Evolutionary conservation across 2,888 invertebrate species (phyloP), one percentile per base, ranked within the genome.

Genomic region (Branchipolynoe longqiensis): DNA sequence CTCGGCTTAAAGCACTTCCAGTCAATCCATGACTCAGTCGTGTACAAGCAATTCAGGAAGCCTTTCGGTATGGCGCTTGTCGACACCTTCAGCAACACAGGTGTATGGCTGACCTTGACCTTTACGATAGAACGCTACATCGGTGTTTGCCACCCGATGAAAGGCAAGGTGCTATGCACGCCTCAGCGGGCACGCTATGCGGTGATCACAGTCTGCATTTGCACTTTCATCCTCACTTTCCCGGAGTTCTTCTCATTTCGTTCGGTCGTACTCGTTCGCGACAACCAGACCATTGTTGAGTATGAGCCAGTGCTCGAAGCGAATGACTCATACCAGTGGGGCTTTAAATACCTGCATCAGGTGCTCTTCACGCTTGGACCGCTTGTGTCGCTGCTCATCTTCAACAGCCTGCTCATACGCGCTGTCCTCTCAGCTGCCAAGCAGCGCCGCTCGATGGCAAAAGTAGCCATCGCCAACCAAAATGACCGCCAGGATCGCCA

Each of bases 51-150:
- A 4, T 74, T 85, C 25, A n/a, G 82, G 36, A 92, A 96, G 95
- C 88, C 88, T 90, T 84, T 91, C 91, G 31, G 91, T 93, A 95
- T 90, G 94, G 96, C 96, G 95, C 93, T 96, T 38, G 95, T 95
- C 82, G 96, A 96, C 93, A 95, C 96, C 38, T 95, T 91, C 84
- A 95, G 94, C 90, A 96, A 96, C 91, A 95, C 96, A 54, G 96
- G 96, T 81, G 96, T 96, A 74, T 96, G 96, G 96, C 94, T 96
- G 88, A 96, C 96, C 40, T 96, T 96, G 36, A 95, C 96, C 86
- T 96, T 96, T 92, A 96, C 96, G 31, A 94, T 96, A 85, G 96
- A 96, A 93, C 95, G 96, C 81, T 96, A 96, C 94, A 96, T 96
- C 87, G 96, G 96, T 38, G 96, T 96, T 33, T 96, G 96, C 90